A percentile compares a stretch with the other conserved stretches of the same genome.
These are phyloP conservation scores for Pseudoatta argentina DNA, from an alignment of 1,140 invertebrate species.

Conservation along the genomic window DNA sequence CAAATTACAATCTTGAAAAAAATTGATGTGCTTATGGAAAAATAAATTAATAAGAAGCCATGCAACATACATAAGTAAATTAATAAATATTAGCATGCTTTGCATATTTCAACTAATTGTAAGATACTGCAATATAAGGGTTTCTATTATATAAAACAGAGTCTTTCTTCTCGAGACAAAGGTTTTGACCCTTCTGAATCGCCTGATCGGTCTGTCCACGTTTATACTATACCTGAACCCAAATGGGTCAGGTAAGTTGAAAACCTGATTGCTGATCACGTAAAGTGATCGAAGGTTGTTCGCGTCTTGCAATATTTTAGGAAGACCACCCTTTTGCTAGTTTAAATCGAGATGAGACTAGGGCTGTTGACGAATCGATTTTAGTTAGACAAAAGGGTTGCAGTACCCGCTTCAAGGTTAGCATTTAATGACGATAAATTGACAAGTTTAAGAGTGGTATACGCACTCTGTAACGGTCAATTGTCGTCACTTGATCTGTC, in stretches of 20 bases:
- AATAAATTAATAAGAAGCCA: background rate
- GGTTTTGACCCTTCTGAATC: background rate
- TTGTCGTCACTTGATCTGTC: constrained; percentile 53
- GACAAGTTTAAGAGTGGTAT: constrained; percentile 45
- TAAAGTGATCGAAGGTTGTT: constrained; percentile 26
- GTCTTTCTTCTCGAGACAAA: background rate
- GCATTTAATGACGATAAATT: constrained; percentile 38
- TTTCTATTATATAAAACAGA: background rate
- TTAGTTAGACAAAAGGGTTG: constrained; percentile 26
- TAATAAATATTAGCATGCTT: background rate
- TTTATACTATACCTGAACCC: constrained; percentile 3
- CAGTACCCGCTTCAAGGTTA: constrained; percentile 33
- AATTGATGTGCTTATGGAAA: background rate
- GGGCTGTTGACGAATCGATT: background rate
- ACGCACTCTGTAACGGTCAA: constrained; percentile 38
- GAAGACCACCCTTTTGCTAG: background rate
- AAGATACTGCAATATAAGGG: background rate
- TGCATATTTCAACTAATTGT: background rate
- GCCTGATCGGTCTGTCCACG: background rate
- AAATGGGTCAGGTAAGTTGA: background rate
- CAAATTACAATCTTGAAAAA: constrained; percentile 9
- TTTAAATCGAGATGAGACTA: background rate
- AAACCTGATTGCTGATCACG: background rate
- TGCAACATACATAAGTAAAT: background rate
- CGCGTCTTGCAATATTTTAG: background rate